phyloP scores from a whole-genome alignment of 2,797 vertebrate genomes.

The Gouania willdenowi region DNA sequence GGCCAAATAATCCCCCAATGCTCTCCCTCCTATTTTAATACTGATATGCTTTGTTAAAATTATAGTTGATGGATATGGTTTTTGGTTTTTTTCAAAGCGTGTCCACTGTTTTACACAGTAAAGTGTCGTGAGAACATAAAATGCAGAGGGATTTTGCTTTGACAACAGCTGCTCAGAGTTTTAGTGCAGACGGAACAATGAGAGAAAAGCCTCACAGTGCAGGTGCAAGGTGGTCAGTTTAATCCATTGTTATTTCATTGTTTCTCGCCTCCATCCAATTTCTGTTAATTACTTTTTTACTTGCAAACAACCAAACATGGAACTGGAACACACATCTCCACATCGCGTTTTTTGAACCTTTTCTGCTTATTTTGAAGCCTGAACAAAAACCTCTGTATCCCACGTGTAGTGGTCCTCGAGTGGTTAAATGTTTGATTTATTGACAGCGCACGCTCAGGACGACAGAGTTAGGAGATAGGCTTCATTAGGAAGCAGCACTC shows the following conservation, averaged over 20 bases:
- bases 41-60: slow-evolving; percentile 9
- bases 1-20: slow-evolving; percentile 5
- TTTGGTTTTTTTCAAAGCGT: slow-evolving; percentile 20
- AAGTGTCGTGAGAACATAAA: slow-evolving; percentile 33
- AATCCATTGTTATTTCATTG: background rate
- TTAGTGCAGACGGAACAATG: slow-evolving; percentile 62
- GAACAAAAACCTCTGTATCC: slow-evolving; percentile 18
- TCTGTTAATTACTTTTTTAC: slow-evolving; percentile 10
- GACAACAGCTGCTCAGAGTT: slow-evolving; percentile 40
- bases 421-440: slow-evolving; percentile 30
- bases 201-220: slow-evolving; percentile 42
- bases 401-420: slow-evolving; percentile 11
- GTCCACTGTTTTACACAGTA: slow-evolving; percentile 30
- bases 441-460: slow-evolving; percentile 15
- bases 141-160: slow-evolving; percentile 20
- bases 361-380: background rate
- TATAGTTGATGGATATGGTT: slow-evolving; percentile 22
- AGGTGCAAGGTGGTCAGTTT: slow-evolving; percentile 14
- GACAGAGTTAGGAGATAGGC: slow-evolving; percentile 17
- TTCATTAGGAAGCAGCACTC: slow-evolving; percentile 20
- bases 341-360: too few species aligned
- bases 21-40: slow-evolving; percentile 15
- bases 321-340: too few species aligned
- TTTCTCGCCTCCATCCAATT: slow-evolving; percentile 1
- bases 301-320: too few species aligned